A percentile compares a stretch with the other conserved stretches of the same genome.
Evolutionary conservation across 2,797 vertebrate genomes (phyloP).

Genomic region (Falco peregrinus): DNA sequence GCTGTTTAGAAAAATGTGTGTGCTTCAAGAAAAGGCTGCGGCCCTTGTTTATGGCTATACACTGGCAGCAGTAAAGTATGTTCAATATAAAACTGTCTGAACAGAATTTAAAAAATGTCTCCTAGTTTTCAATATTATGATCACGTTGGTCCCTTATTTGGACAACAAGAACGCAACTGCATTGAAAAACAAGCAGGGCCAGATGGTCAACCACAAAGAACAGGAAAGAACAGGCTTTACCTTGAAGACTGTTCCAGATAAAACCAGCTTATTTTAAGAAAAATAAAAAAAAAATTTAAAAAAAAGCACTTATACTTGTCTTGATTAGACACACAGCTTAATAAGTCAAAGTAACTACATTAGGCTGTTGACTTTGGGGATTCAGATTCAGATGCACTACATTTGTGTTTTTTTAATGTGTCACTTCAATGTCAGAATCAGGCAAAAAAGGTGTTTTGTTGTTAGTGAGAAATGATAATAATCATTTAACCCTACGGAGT

Average conservation of each 20-base stretch:
- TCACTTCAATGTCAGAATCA: slow-evolving; percentile 67
- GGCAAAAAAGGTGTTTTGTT: slow-evolving; percentile 62
- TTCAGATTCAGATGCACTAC: slow-evolving; percentile 72
- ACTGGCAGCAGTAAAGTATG: slow-evolving; percentile 30
- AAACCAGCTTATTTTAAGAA: slow-evolving; percentile 52
- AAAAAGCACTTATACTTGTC: slow-evolving; percentile 67
- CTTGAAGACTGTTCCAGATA: slow-evolving; percentile 55
- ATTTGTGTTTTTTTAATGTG: slow-evolving; percentile 67
- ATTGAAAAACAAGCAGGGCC: slow-evolving; percentile 4
- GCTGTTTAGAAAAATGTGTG: slow-evolving; percentile 12
- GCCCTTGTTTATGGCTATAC: neutral
- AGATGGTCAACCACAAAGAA: slow-evolving; percentile 42
- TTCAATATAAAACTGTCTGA: slow-evolving; percentile 6
- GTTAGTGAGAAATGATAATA: slow-evolving; percentile 37
- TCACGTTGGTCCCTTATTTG: slow-evolving; percentile 22
- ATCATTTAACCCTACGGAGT: slow-evolving; percentile 15
- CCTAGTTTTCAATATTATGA: slow-evolving; percentile 26
- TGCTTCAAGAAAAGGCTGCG: slow-evolving; percentile 27
- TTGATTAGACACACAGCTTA: slow-evolving; percentile 70
- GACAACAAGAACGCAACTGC: slow-evolving; percentile 23
- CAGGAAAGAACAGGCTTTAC: slow-evolving; percentile 51
- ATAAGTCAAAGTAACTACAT: slow-evolving; percentile 67
- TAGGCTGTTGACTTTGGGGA: slow-evolving; percentile 73
- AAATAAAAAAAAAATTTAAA: neutral
- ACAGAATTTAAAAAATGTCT: neutral